Percentiles rank a stretch among this genome's conserved stretches.
phyloP scores from a whole-genome alignment of 2,797 vertebrate genomes.

The Aselliscus stoliczkanus region DNA sequence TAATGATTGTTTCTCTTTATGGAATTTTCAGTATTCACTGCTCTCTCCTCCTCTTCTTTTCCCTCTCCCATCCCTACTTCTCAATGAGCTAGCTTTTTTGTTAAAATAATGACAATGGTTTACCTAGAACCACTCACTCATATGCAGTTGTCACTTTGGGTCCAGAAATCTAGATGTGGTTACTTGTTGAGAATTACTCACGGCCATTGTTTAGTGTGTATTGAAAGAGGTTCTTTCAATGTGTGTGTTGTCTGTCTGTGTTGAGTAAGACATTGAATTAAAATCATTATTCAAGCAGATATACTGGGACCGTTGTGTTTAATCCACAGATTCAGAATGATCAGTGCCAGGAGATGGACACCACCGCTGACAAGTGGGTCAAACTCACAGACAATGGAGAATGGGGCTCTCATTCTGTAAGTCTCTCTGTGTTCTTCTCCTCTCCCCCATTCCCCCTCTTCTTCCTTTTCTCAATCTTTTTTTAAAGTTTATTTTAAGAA shows the following conservation, averaged over 20 bases:
- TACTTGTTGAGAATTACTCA: neutral
- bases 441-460: neutral
- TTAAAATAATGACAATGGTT: neutral
- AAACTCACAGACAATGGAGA: constrained; percentile 91
- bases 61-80: neutral
- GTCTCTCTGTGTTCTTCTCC: constrained; percentile 25
- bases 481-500: neutral
- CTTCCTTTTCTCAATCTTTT: neutral
- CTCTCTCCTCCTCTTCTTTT: neutral
- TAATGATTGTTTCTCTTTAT: neutral
- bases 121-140: neutral
- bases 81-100: neutral
- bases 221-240: neutral
- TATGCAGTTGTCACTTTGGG: neutral
- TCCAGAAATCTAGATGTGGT: neutral
- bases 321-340: constrained; percentile 95
- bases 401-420: constrained; percentile 93
- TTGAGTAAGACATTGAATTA: neutral
- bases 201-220: neutral
- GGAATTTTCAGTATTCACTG: neutral
- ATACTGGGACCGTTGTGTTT: constrained; percentile 57
- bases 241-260: neutral
- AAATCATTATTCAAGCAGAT: neutral
- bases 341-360: constrained; percentile 97
- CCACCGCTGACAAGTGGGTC: constrained; percentile 92